A percentile compares a stretch with the other conserved stretches of the same genome.
phyloP scores from a whole-genome alignment of 2,797 vertebrate species.

The Ceyx erithaca region DNA sequence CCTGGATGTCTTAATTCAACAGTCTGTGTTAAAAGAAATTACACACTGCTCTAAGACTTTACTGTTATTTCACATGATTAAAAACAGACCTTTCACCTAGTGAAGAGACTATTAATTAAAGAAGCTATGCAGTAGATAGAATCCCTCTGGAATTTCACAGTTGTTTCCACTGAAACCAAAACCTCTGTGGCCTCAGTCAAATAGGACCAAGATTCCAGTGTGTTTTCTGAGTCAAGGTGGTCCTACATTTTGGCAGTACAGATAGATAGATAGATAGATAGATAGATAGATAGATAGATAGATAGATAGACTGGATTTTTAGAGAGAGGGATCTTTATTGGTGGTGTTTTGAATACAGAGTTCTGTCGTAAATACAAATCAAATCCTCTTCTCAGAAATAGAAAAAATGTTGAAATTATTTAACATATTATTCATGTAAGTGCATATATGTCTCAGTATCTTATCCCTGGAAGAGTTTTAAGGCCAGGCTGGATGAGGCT shows the following conservation, averaged over 20 bases:
- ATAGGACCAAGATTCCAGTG: neutral
- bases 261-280: neutral
- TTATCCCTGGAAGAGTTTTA: too few relatives aligned
- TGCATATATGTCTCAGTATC: neutral
- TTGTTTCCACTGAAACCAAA: slow-evolving; percentile 13
- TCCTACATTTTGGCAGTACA: neutral
- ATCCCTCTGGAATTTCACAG: neutral
- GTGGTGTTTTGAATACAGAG: neutral
- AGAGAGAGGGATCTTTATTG: neutral
- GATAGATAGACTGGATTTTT: too few relatives aligned
- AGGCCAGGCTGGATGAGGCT: too few relatives aligned
- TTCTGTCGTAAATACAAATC: neutral
- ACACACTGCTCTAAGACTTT: neutral
- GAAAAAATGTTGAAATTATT: neutral
- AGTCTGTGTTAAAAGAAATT: neutral
- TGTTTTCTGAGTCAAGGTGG: neutral
- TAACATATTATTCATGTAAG: neutral
- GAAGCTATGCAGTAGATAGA: neutral
- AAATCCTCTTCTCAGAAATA: neutral
- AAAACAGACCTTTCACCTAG: neutral
- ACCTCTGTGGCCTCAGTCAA: neutral
- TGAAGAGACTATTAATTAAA: slow-evolving; percentile 28
- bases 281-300: too few relatives aligned
- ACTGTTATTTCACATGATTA: slow-evolving; percentile 4
- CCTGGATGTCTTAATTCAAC: neutral